These are phyloP conservation scores for Bombus affinis DNA, from an alignment of 1,140 invertebrate genomes.

Conservation along the genomic window DNA sequence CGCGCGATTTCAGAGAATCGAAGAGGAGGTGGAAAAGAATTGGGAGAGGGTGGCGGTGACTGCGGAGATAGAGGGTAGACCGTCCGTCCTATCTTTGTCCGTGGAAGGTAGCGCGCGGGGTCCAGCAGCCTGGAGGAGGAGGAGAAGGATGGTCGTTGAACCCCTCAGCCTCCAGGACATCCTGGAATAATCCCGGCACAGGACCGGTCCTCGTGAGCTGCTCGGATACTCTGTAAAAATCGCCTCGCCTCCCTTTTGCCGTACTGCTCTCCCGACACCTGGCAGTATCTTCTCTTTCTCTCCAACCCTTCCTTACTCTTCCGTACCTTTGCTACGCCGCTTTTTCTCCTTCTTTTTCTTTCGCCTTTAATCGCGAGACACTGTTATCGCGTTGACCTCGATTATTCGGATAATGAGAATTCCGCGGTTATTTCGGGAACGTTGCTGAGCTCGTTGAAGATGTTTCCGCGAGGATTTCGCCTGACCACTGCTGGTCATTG, in stretches of 20 bases:
- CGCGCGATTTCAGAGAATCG: not conserved
- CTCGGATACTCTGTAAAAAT: slow-evolving; percentile 37
- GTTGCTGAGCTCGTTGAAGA: not conserved
- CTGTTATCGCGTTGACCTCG: slow-evolving; percentile 39
- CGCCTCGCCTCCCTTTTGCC: slow-evolving; percentile 12
- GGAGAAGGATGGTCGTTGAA: slow-evolving; percentile 69
- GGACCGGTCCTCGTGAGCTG: slow-evolving; percentile 57
- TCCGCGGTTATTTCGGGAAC: slow-evolving; percentile 48
- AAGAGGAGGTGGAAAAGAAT: slow-evolving; percentile 32
- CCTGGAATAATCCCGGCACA: slow-evolving; percentile 61
- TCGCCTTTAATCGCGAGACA: slow-evolving; percentile 1
- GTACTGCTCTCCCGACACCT: slow-evolving; percentile 19
- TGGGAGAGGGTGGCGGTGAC: slow-evolving; percentile 33
- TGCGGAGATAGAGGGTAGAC: slow-evolving; percentile 45
- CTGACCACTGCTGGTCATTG: slow-evolving; percentile 25
- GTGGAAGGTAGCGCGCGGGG: slow-evolving; percentile 35
- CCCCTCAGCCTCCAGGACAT: slow-evolving; percentile 60
- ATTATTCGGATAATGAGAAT: slow-evolving; percentile 52
- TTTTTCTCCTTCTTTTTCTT: not conserved
- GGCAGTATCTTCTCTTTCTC: not conserved
- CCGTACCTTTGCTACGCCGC: too few relatives aligned
- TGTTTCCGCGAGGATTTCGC: slow-evolving; percentile 32
- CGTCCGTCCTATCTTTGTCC: slow-evolving; percentile 53
- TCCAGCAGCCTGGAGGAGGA: slow-evolving; percentile 46
- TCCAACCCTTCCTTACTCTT: too few relatives aligned